Base-by-base conservation (phyloP, 92 coral and sea anemone genomes). In the Isaurus tuberculatus region DNA sequence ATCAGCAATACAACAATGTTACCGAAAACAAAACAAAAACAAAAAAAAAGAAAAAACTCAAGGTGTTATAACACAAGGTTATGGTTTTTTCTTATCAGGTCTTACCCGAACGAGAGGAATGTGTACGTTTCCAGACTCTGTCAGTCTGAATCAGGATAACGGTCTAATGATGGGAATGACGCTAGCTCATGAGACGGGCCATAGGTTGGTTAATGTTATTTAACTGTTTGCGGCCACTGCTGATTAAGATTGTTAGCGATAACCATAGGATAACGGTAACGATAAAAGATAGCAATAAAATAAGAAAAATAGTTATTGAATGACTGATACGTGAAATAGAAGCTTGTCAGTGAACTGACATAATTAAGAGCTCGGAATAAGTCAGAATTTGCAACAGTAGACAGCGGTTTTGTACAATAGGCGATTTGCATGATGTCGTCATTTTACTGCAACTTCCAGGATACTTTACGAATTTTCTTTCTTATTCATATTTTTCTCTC, bases 101-200 rank as follows among this genome's bases (percentile, higher is more conserved):
- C 95, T 97, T 27, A 86, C 99, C 0, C 68, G 95, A 42, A 95
- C 95, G 8, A 91, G 99, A 8, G 99, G 99, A 20, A 97, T 97
- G 99, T 97, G 99, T 65, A 90, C 73, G 57, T 97, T 97, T 79
- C 99, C 99, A 10, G 93, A 92, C 88, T 97, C 99, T 25, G 99
- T 94, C 10, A 92, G 98, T 44, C 83, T 97, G 74, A 91, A 94
- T 69, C 97, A 97, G 80, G 99, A 97, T 72, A 97, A 94, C 71
- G 99, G 99, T 10, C 83, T 97, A 2, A 97, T 97, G 99, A 82
- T 97, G 43, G 99, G 99, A 30, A 97, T 94, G 92, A 97, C 99
- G 3, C 89, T 97, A 4, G 99, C 99, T 2, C 99, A 97, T 64
- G 97, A 94, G 65, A 90, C 94, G 0, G 98, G 98, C 17, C 98